Percentiles rank a stretch among this genome's conserved stretches.
Evolutionary conservation across 2,113 vertebrate species (phyloP).

Genomic region (Paramormyrops kingsleyae): DNA sequence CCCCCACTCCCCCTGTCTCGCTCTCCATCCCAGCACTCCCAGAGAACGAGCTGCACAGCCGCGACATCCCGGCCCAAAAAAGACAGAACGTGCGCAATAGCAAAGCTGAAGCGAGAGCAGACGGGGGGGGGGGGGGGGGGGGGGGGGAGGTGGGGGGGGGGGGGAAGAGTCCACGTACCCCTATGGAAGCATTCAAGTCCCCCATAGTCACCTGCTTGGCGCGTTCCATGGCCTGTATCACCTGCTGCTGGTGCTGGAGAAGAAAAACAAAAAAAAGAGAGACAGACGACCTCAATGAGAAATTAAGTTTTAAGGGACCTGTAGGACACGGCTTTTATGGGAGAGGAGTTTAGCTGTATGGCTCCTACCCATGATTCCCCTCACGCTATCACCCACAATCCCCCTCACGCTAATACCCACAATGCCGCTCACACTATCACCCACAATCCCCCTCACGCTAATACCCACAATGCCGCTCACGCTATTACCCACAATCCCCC

Average conservation of each 20-base stretch:
- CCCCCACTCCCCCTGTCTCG: background rate
- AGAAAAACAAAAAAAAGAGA: background rate
- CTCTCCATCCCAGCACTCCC: background rate
- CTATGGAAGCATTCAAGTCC: slow-evolving; percentile 87
- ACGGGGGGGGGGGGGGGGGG: slow-evolving; percentile 65
- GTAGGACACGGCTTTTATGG: background rate
- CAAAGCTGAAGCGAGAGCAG: slow-evolving; percentile 36
- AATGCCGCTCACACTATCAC: no score
- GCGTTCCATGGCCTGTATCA: slow-evolving; percentile 86
- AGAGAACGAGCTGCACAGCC: background rate
- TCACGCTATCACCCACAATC: background rate
- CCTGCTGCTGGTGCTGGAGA: slow-evolving; percentile 86
- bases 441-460: no score
- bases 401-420: background rate
- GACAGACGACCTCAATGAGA: background rate
- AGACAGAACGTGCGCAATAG: slow-evolving; percentile 16
- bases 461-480: no score
- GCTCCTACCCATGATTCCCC: background rate
- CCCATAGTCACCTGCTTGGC: slow-evolving; percentile 94
- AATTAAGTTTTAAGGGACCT: background rate
- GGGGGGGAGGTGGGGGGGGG: slow-evolving; percentile 62
- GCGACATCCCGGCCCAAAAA: background rate
- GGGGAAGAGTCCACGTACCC: slow-evolving; percentile 84
- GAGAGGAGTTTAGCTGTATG: background rate
- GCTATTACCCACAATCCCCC: background rate